These are phyloP conservation scores for Stegostoma tigrinum DNA, from an alignment of 2,113 vertebrate species.

Conservation along the genomic window DNA sequence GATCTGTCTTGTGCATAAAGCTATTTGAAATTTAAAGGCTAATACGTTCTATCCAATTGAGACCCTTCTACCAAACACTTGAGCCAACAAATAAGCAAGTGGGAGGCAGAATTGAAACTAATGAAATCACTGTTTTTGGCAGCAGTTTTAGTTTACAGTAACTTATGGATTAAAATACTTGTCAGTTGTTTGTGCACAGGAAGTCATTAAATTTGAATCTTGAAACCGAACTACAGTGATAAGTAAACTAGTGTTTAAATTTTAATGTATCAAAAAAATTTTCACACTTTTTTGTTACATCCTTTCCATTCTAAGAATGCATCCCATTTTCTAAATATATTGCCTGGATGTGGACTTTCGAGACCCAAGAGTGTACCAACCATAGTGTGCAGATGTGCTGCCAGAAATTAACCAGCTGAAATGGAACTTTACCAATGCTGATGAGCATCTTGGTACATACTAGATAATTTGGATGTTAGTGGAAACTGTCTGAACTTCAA, in stretches of 20 bases:
- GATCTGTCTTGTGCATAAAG: background rate
- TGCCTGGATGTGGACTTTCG: too few relatives aligned
- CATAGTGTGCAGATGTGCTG: background rate
- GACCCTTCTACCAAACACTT: background rate
- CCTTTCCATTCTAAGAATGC: background rate
- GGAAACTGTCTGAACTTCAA: background rate
- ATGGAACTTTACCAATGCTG: background rate
- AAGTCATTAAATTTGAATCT: background rate
- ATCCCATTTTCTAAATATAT: background rate
- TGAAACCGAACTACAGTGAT: background rate
- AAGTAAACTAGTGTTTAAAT: background rate
- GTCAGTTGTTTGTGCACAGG: background rate
- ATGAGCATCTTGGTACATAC: background rate
- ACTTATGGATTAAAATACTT: background rate
- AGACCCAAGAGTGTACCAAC: background rate
- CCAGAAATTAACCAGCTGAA: background rate
- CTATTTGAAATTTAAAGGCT: background rate
- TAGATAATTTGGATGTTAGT: background rate
- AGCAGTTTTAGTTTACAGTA: conserved; percentile 10
- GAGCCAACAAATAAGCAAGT: background rate
- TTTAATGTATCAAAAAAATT: background rate
- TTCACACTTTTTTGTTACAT: background rate
- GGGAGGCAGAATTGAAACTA: background rate
- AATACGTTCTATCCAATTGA: background rate
- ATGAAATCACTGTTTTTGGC: background rate